Percentiles rank a stretch among this genome's conserved stretches.
Conservation (phyloP, 2,113 vertebrate genomes). For the Diadophis punctatus region DNA sequence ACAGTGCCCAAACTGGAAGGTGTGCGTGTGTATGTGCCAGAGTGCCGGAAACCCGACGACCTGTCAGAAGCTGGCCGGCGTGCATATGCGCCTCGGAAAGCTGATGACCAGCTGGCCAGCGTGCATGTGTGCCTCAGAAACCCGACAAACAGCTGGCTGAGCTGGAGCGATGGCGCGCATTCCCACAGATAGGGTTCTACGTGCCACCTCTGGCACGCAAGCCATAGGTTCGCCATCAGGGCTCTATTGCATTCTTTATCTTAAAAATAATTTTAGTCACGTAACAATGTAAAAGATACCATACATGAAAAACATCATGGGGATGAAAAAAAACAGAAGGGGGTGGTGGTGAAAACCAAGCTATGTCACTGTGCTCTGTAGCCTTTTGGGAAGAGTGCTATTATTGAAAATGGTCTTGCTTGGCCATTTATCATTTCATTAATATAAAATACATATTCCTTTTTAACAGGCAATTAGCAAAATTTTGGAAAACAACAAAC, state of each 20-base stretch:
- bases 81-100: too few relatives aligned
- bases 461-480: conserved; percentile 42
- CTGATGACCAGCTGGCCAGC: too few relatives aligned
- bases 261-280: background rate
- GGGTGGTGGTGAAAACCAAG: background rate
- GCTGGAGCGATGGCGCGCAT: too few relatives aligned
- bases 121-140: too few relatives aligned
- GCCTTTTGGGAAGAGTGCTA: background rate
- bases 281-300: background rate
- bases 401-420: background rate
- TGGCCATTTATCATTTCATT: background rate
- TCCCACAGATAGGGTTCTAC: too few relatives aligned
- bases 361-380: background rate
- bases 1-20: too few relatives aligned
- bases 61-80: too few relatives aligned
- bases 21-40: too few relatives aligned
- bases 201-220: too few relatives aligned
- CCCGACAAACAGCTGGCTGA: too few relatives aligned
- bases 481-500: conserved; percentile 48
- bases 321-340: background rate
- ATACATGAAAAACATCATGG: background rate
- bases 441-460: background rate
- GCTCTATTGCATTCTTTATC: background rate
- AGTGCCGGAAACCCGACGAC: too few relatives aligned
- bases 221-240: too few relatives aligned